Evolutionary conservation across 2,113 vertebrate genomes (phyloP).

Genomic region (Rana temporaria): DNA sequence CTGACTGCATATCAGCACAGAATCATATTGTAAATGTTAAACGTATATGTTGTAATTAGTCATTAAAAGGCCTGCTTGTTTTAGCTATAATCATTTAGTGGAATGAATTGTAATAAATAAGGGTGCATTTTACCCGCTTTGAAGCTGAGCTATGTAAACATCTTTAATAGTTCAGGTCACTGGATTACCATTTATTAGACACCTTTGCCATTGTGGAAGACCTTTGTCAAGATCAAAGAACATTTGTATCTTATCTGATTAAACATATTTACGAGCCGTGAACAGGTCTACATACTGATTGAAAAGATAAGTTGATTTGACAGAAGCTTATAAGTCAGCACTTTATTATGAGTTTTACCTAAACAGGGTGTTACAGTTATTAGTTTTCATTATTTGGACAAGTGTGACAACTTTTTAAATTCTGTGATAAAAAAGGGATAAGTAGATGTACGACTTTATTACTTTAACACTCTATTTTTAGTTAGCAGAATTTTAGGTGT

Average conservation of each 20-base stretch:
- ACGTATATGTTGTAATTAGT: too few relatives aligned
- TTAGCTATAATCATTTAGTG: conserved; percentile 32
- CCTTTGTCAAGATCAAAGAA: conserved; percentile 47
- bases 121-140: conserved; percentile 22
- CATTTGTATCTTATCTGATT: conserved; percentile 7
- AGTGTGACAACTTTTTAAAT: neutral
- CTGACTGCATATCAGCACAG: too few relatives aligned
- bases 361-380: neutral
- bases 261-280: neutral
- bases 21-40: too few relatives aligned
- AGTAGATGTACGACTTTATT: too few relatives aligned
- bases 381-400: neutral
- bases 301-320: conserved; percentile 20
- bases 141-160: conserved; percentile 50
- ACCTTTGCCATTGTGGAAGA: conserved; percentile 53
- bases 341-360: neutral
- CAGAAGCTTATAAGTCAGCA: neutral
- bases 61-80: neutral
- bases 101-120: conserved; percentile 36
- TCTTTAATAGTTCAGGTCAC: conserved; percentile 2
- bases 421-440: neutral
- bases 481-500: too few relatives aligned
- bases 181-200: conserved; percentile 49
- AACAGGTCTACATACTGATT: conserved; percentile 11
- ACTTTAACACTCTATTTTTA: too few relatives aligned